Conservation (phyloP, 2,888 invertebrate genomes). For the Xestoiulus laeticollis region DNA sequence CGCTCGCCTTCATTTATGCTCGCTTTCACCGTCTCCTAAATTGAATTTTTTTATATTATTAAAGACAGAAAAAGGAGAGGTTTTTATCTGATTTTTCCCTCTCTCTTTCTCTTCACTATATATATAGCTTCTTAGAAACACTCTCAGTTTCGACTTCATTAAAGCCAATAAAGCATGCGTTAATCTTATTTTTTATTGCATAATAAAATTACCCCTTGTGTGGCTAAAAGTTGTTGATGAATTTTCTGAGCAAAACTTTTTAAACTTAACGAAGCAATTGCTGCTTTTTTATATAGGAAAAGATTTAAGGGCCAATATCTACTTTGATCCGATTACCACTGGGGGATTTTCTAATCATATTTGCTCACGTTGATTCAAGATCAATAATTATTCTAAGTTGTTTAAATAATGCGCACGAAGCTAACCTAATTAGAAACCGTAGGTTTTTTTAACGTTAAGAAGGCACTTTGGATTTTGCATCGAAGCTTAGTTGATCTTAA, state of each 20-base stretch:
- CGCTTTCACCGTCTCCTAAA: constrained; percentile 43
- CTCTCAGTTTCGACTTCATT: constrained; percentile 40
- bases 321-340: constrained; percentile 19
- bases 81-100: constrained; percentile 35
- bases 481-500: constrained; percentile 13
- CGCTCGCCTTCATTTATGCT: constrained; percentile 31
- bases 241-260: not conserved
- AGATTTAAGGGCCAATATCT: constrained; percentile 43
- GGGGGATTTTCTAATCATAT: constrained; percentile 24
- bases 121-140: not conserved
- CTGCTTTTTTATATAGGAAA: not conserved
- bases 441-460: not conserved
- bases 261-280: constrained; percentile 34
- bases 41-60: constrained; percentile 44
- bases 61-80: constrained; percentile 43
- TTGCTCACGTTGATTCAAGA: constrained; percentile 43
- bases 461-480: constrained; percentile 35
- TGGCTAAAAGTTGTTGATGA: constrained; percentile 32
- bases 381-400: constrained; percentile 40
- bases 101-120: not conserved
- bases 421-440: not conserved
- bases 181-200: constrained; percentile 38
- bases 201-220: constrained; percentile 9
- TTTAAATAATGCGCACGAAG: constrained; percentile 41
- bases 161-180: constrained; percentile 41